Evolutionary conservation across 1,140 invertebrate genomes (phyloP).

Genomic region (Ostrea denselamellosa): DNA sequence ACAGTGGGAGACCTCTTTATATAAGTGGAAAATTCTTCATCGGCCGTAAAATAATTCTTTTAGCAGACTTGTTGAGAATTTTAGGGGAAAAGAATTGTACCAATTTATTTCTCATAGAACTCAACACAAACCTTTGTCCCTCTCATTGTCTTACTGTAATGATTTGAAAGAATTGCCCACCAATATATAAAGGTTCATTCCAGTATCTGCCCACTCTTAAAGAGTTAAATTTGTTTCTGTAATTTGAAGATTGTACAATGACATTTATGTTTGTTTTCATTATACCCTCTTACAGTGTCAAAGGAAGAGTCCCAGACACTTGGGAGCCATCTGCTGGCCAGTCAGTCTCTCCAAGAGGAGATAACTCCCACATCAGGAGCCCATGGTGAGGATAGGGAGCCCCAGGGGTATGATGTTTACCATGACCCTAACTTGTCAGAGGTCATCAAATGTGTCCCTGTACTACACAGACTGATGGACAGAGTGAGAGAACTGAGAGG

Average conservation of each 20-base stretch:
- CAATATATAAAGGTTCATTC: no score
- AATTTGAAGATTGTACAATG: neutral
- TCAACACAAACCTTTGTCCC: no score
- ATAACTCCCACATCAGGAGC: conserved; percentile 27
- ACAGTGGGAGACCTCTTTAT: no score
- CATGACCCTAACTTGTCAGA: conserved; percentile 89
- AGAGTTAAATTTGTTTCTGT: no score
- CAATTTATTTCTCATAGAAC: no score
- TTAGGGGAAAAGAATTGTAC: no score
- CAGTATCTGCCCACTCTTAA: no score
- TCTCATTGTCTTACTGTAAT: no score
- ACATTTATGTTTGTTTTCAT: neutral
- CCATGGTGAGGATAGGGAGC: neutral
- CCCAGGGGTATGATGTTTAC: conserved; percentile 87
- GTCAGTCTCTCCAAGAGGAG: conserved; percentile 43
- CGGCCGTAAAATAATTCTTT: no score
- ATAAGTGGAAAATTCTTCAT: no score
- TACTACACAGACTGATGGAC: conserved; percentile 84
- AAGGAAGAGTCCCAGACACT: conserved; percentile 62
- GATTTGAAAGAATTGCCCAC: no score
- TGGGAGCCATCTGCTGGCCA: conserved; percentile 71
- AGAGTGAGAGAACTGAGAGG: conserved; percentile 85
- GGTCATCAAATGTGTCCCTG: conserved; percentile 85
- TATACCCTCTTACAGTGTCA: conserved; percentile 52
- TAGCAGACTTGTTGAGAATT: no score